These are phyloP conservation scores for Coranthus polyacanthus DNA, from an alignment of 2,797 vertebrate genomes.

Conservation along the genomic window DNA sequence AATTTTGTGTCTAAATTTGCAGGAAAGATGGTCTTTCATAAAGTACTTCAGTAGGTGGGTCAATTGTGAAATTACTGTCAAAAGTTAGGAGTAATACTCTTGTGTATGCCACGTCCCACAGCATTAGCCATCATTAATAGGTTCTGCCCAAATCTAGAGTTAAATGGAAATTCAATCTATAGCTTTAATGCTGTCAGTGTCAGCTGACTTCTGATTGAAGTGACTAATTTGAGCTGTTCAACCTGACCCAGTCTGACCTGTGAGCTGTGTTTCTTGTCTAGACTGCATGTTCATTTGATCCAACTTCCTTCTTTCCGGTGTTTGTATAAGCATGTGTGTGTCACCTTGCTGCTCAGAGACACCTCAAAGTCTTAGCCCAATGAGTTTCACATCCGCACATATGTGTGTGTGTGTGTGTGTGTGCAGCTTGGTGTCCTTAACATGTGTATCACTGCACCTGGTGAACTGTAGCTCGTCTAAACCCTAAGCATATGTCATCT, in stretches of 20 bases:
- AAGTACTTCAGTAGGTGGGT: conserved; percentile 8
- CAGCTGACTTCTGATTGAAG: conserved; percentile 17
- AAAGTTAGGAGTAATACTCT: conserved; percentile 2
- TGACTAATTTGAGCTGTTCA: conserved; percentile 33
- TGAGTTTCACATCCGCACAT: background rate
- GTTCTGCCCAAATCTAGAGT: conserved; percentile 16
- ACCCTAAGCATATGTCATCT: conserved; percentile 4
- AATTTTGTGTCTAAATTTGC: conserved; percentile 22
- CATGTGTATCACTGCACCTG: background rate
- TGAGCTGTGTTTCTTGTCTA: conserved; percentile 30
- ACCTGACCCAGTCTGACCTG: conserved; percentile 33
- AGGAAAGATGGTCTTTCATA: conserved; percentile 4
- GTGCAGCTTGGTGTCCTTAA: background rate
- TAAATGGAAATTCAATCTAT: conserved; percentile 33
- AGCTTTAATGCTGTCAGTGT: conserved; percentile 24
- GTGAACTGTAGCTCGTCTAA: background rate
- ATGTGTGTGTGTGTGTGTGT: conserved; percentile 1
- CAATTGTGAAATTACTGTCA: conserved; percentile 4
- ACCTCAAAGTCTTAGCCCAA: conserved; percentile 7
- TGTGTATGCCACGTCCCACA: conserved; percentile 7
- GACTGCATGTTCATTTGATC: conserved; percentile 19
- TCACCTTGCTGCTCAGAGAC: conserved; percentile 15
- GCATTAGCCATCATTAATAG: conserved; percentile 9
- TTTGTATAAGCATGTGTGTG: conserved; percentile 22
- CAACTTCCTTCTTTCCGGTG: conserved; percentile 1